Evolutionary conservation across 1,140 invertebrate genomes (phyloP), one percentile per base, ranked within the genome.

Genomic region (Ceratina calcarata): DNA sequence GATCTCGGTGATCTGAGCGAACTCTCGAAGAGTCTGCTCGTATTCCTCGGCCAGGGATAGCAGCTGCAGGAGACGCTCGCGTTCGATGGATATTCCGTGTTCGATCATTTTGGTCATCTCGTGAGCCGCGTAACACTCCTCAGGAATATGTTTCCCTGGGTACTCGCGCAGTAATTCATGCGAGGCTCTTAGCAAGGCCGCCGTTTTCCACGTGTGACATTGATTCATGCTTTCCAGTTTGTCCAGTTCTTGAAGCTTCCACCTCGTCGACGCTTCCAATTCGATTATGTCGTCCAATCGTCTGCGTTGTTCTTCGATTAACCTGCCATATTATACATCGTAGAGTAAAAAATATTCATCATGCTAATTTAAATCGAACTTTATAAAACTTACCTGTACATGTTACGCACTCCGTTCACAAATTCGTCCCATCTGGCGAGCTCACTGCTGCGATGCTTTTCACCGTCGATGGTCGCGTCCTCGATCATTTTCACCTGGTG

Each of bases 11-110:
- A 98, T 97, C 88, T 97, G 96, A 1, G 94, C 95, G 83, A 98
- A 97, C 91, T 98, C 97, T 87, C 96, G 95, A 0, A 98, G 92
- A 0, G 97, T 97, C 91, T 97, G 96, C 87, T 97, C 96, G 87
- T 98, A 98, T 89, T 98, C 97, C 87, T 97, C 96, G 0, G 95
- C 95, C 60, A 97, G 90, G 0, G 95, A 94, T 18, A 96, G 91
- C 32, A 97, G 88, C 87, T 97, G 96, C 0, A 97, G 89, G 0
- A 97, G 90, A 64, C 95, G 94, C 78, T 97, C 96, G 53, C 96
- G 94, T 92, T 97, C 96, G 0, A 94, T 91, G 64, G 93, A 93
- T 57, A 97, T 95, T 45, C 92, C 93, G 71, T 95, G 94, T 75
- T 96, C 96, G 22, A 97, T 94, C 69, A 95, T 94, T 88, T 95